A percentile compares a stretch with the other conserved stretches of the same genome.
phyloP scores from a whole-genome alignment of 1,140 invertebrate species.

The Ips typographus region DNA sequence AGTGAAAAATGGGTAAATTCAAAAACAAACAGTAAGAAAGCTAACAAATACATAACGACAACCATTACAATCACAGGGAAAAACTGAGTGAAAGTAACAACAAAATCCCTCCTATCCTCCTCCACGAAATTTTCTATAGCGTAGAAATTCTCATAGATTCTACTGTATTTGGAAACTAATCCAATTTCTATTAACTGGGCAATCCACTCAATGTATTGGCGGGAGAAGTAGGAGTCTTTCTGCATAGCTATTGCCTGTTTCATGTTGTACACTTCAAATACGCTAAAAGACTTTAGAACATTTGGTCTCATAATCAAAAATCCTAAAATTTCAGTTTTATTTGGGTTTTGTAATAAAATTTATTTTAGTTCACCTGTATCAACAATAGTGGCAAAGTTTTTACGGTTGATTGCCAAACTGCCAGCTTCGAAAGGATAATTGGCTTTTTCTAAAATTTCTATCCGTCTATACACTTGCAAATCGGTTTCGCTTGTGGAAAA shows the following conservation, averaged over 20 bases:
- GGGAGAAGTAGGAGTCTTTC: slow-evolving; percentile 16
- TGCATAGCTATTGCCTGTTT: slow-evolving; percentile 23
- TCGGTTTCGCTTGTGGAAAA: slow-evolving; percentile 3
- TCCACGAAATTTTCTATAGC: slow-evolving; percentile 12
- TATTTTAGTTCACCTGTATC: slow-evolving; percentile 11
- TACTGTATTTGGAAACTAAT: slow-evolving; percentile 11
- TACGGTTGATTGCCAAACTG: background rate
- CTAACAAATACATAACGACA: background rate
- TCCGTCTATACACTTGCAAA: background rate
- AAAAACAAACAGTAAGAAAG: background rate
- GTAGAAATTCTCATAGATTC: slow-evolving; percentile 15
- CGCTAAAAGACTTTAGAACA: slow-evolving; percentile 20
- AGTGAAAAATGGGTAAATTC: background rate
- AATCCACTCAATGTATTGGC: slow-evolving; percentile 14
- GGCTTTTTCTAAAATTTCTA: slow-evolving; percentile 4
- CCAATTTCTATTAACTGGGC: slow-evolving; percentile 11
- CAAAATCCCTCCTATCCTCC: slow-evolving; percentile 12
- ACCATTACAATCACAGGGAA: background rate
- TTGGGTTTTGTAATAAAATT: slow-evolving; percentile 1
- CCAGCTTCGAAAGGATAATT: slow-evolving; percentile 5
- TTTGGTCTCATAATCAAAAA: slow-evolving; percentile 21
- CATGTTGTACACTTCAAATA: slow-evolving; percentile 11
- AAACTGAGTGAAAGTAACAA: slow-evolving; percentile 11
- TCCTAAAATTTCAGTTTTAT: slow-evolving; percentile 12
- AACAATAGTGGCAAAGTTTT: slow-evolving; percentile 22